Evolutionary conservation across 2,888 invertebrate genomes (phyloP).

Genomic region (Mellilla xanthometata): DNA sequence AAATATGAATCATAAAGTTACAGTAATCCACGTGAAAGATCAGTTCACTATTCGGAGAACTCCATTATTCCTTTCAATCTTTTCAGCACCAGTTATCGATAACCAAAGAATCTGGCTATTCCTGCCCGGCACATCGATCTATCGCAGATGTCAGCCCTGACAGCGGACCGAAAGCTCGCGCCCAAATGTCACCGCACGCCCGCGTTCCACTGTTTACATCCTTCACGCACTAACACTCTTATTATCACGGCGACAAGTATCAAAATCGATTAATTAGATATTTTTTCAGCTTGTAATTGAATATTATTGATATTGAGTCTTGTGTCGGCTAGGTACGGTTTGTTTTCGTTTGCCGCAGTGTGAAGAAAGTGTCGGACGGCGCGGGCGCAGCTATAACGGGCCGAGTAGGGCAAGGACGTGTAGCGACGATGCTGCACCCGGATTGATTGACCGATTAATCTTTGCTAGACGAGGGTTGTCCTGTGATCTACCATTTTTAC

Average conservation of each 20-base stretch:
- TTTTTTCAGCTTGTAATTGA: conserved; percentile 45
- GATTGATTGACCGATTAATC: conserved; percentile 78
- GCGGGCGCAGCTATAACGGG: conserved; percentile 59
- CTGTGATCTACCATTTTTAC: conserved; percentile 10
- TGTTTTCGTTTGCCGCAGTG: conserved; percentile 50
- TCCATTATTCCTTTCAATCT: too few species aligned
- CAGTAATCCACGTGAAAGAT: too few species aligned
- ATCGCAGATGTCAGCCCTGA: conserved; percentile 43
- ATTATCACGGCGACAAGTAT: conserved; percentile 43
- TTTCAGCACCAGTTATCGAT: too few species aligned
- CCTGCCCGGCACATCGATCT: conserved; percentile 35
- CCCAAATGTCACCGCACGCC: conserved; percentile 67
- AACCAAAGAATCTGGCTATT: neutral
- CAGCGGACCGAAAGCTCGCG: conserved; percentile 53
- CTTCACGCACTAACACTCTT: conserved; percentile 36
- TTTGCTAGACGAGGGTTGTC: conserved; percentile 45
- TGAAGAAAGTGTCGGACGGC: conserved; percentile 63
- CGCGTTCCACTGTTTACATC: conserved; percentile 54
- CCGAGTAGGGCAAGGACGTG: conserved; percentile 78
- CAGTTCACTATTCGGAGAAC: too few species aligned
- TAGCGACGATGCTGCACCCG: conserved; percentile 67
- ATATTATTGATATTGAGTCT: conserved; percentile 32
- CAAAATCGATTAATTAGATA: conserved; percentile 37
- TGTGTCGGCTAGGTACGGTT: conserved; percentile 46
- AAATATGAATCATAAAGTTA: too few species aligned